These are phyloP conservation scores for Agrenia bidenticulata DNA, from an alignment of 2,888 invertebrate genomes.

Conservation along the genomic window DNA sequence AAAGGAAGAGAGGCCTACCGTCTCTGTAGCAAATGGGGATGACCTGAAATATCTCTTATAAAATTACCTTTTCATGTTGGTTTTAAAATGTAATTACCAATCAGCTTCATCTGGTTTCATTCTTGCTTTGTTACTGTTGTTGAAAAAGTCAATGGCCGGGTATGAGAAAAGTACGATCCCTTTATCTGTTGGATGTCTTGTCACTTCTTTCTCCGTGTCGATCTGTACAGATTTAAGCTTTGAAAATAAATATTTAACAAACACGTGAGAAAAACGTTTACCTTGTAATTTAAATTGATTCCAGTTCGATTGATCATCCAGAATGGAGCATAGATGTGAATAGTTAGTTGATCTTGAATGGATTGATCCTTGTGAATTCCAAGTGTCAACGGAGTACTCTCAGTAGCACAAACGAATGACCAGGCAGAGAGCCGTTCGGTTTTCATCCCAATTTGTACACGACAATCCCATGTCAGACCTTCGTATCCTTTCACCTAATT, in stretches of 20 bases:
- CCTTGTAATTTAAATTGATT: conserved; percentile 81
- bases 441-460: conserved; percentile 67
- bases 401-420: conserved; percentile 82
- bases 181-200: conserved; percentile 79
- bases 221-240: too few relatives aligned
- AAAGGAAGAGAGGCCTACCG: conserved; percentile 91
- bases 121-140: conserved; percentile 84
- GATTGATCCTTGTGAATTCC: conserved; percentile 70
- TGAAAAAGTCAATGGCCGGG: conserved; percentile 84
- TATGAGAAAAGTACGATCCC: conserved; percentile 91
- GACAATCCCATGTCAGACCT: conserved; percentile 86
- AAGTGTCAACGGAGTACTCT: conserved; percentile 76
- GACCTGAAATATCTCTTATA: conserved; percentile 86
- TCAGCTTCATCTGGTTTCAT: conserved; percentile 84
- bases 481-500: conserved; percentile 77
- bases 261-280: too few relatives aligned
- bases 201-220: conserved; percentile 70
- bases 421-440: conserved; percentile 76
- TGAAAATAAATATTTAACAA: too few relatives aligned
- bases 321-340: conserved; percentile 87
- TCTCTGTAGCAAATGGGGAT: conserved; percentile 94
- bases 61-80: too few relatives aligned
- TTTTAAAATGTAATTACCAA: conserved; percentile 62
- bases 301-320: conserved; percentile 99
- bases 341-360: conserved; percentile 68